These are phyloP conservation scores for Pseudocheirus occidentalis DNA, from an alignment of 2,797 vertebrate species.

Conservation along the genomic window DNA sequence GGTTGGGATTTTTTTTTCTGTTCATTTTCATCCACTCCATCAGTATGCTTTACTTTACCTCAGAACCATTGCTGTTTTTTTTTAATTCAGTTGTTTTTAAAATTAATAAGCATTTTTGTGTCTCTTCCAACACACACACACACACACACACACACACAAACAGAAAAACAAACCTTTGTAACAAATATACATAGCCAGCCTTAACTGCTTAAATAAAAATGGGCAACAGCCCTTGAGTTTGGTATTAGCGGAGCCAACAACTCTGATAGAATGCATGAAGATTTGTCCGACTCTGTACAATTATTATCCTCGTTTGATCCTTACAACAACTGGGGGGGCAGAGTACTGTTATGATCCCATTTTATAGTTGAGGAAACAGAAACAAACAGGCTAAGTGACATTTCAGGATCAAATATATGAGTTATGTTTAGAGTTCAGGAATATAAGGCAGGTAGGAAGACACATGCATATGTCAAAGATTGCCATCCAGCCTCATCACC, in stretches of 20 bases:
- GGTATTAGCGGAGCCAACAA: not conserved
- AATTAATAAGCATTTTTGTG: not conserved
- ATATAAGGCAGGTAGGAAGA: too few species aligned
- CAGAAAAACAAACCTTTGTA: not conserved
- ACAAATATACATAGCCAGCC: not conserved
- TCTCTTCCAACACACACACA: too few species aligned
- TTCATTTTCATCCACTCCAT: constrained; percentile 9
- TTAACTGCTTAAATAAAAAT: not conserved
- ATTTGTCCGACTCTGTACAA: not conserved
- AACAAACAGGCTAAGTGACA: too few species aligned
- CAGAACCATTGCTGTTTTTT: not conserved
- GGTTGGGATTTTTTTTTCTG: not conserved
- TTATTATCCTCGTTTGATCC: not conserved
- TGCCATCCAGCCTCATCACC: too few species aligned
- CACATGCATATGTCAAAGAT: too few species aligned
- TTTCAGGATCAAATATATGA: too few species aligned
- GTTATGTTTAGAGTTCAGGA: too few species aligned
- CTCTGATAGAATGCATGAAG: not conserved
- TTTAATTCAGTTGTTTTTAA: not conserved
- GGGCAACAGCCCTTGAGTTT: not conserved
- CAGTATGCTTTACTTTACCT: constrained; percentile 5
- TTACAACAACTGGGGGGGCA: not conserved
- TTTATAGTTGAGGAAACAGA: too few species aligned
- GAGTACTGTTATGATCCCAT: not conserved
- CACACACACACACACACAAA: too few species aligned